Conservation (phyloP, 2,888 invertebrate species). For the Cotesia congregata region DNA sequence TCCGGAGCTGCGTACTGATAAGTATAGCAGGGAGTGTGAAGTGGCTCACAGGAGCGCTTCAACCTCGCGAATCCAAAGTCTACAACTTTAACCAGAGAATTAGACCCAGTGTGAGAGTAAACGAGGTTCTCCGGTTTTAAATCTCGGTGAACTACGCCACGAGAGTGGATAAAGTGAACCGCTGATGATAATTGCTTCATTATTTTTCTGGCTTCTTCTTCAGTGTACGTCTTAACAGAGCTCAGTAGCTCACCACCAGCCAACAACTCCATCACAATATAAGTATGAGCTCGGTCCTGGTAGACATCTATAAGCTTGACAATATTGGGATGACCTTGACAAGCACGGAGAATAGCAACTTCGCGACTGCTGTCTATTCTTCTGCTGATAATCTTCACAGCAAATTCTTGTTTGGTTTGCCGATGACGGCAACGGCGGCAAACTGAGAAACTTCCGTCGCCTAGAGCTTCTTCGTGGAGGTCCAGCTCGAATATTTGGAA, state of each 20-base stretch:
- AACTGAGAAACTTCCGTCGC: constrained; percentile 91
- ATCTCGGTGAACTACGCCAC: constrained; percentile 91
- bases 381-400: constrained; percentile 88
- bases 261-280: constrained; percentile 90
- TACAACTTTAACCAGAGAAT: constrained; percentile 85
- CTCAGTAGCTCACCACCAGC: constrained; percentile 86
- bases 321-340: constrained; percentile 91
- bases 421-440: constrained; percentile 86
- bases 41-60: constrained; percentile 75
- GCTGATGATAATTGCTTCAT: constrained; percentile 87
- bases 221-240: constrained; percentile 79
- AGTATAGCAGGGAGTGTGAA: constrained; percentile 93
- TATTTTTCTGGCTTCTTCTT: constrained; percentile 83
- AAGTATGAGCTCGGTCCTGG: constrained; percentile 87
- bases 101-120: constrained; percentile 74
- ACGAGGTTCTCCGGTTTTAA: constrained; percentile 91
- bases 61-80: constrained; percentile 97
- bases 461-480: constrained; percentile 79
- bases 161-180: constrained; percentile 86
- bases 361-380: constrained; percentile 81
- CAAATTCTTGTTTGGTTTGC: constrained; percentile 81
- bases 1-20: constrained; percentile 96
- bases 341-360: constrained; percentile 82
- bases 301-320: constrained; percentile 88
- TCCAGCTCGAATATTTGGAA: constrained; percentile 88